These are phyloP conservation scores for Plagodis pulveraria DNA, from an alignment of 2,888 invertebrate genomes.

Conservation along the genomic window DNA sequence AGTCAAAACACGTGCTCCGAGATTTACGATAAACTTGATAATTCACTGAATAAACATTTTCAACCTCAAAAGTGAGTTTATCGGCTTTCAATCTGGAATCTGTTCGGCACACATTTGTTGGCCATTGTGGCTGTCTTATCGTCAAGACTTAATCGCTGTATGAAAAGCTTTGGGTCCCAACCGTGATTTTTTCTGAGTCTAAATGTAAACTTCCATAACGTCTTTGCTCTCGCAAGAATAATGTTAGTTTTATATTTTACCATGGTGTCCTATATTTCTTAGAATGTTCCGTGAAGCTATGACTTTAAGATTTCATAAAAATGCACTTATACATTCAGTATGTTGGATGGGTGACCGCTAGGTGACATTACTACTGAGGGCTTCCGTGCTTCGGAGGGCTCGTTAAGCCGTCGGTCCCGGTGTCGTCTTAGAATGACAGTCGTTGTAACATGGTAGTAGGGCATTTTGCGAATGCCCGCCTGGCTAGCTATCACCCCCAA, in stretches of 20 bases:
- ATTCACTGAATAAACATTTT: slow-evolving; percentile 67
- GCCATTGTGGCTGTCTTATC: slow-evolving; percentile 74
- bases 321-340: not conserved
- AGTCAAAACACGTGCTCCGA: slow-evolving; percentile 77
- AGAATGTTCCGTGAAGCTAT: slow-evolving; percentile 12
- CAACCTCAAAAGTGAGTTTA: slow-evolving; percentile 74
- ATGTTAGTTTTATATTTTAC: slow-evolving; percentile 25
- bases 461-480: too few relatives aligned
- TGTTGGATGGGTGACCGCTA: too few relatives aligned
- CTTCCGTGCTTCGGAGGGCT: too few relatives aligned
- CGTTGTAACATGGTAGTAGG: too few relatives aligned
- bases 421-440: too few relatives aligned
- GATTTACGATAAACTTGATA: slow-evolving; percentile 64
- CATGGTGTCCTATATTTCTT: slow-evolving; percentile 21
- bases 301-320: not conserved
- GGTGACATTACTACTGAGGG: too few relatives aligned
- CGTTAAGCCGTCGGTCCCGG: too few relatives aligned
- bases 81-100: slow-evolving; percentile 80
- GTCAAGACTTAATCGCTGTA: slow-evolving; percentile 69
- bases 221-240: slow-evolving; percentile 49
- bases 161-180: slow-evolving; percentile 66
- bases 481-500: too few relatives aligned
- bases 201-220: slow-evolving; percentile 61
- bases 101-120: slow-evolving; percentile 80
- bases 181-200: slow-evolving; percentile 59